Percentiles rank a stretch among this genome's conserved stretches.
These are phyloP conservation scores for Dryas iulia DNA, from an alignment of 1,140 invertebrate species.

Conservation along the genomic window DNA sequence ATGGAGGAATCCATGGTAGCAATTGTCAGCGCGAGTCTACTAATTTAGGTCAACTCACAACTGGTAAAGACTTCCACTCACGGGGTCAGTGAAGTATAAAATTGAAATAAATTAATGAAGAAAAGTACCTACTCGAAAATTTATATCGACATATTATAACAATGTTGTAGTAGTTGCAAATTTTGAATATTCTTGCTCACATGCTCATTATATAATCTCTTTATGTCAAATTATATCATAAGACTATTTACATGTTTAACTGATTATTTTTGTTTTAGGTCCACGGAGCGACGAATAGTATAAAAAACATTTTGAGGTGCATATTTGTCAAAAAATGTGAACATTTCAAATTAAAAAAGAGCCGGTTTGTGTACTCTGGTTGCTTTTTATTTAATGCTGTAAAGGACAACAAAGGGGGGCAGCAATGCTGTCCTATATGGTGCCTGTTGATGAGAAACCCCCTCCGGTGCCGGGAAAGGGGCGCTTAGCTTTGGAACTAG, in stretches of 20 bases:
- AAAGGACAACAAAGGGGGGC: slow-evolving; percentile 36
- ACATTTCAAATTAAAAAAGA: not conserved
- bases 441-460: slow-evolving; percentile 84
- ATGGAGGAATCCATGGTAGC: not conserved
- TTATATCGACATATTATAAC: too few species aligned
- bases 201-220: too few species aligned
- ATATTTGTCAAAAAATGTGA: slow-evolving; percentile 19
- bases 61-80: not conserved
- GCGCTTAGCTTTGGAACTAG: slow-evolving; percentile 77
- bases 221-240: too few species aligned
- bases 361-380: not conserved
- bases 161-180: too few species aligned
- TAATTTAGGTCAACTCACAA: slow-evolving; percentile 2
- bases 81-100: not conserved
- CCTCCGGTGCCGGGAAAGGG: slow-evolving; percentile 79
- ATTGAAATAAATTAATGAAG: not conserved
- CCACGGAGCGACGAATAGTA: not conserved
- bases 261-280: not conserved
- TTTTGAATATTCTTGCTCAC: not conserved
- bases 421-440: slow-evolving; percentile 84
- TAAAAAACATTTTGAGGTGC: not conserved
- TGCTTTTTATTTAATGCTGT: slow-evolving; percentile 7
- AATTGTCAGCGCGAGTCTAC: not conserved
- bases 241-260: too few species aligned
- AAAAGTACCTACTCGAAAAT: not conserved